Base-by-base conservation (phyloP, 2,113 vertebrate genomes). In the Trichechus manatus region DNA sequence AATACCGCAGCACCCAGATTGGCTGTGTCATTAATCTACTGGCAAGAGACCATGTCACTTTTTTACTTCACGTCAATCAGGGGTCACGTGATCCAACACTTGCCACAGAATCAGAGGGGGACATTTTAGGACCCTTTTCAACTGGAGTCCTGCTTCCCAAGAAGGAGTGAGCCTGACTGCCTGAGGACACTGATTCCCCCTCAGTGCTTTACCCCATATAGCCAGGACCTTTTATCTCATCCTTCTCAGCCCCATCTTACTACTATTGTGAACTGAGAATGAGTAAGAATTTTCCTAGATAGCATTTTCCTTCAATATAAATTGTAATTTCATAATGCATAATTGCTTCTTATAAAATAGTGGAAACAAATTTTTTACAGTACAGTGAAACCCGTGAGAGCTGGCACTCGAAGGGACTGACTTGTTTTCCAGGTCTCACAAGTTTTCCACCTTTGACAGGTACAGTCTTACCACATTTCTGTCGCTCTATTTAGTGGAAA, bases 141-240 rank as follows among this genome's bases (percentile, higher is more conserved):
- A 27, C 22, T 19, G 13, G 1, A 44, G 5, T 53, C 27, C 61
- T 80, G 10, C 9, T 63, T 68, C 13, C 4, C 6, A 7, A 80
- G 39, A 61, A 44, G 70, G 64, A 53, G 61, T 25, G 44, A 87
- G 10, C 11, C n/a, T 31, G 1, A 7, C 22, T 10, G 0, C 2
- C 6, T 25, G 25, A 36, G 22, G 39, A 1, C 5, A 0, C 1
- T 2, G 19, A 10, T 36, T 27, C 10, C 15, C 27, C 23, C 7
- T 4, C 2, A 11, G 4, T 2, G 27, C 23, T 44, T 25, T 20
- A 29, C 4, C 50, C 8, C 33, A 25, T 3, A 15, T 50, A 33
- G n/a, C 8, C 25, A 6, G 0, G 0, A 0, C 13, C 19, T 50
- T 29, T 42, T 42, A 2, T 19, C 31, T 61, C 0, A 0, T 1